Evolutionary conservation across 1,140 invertebrate species (phyloP), one percentile per base, ranked within the genome.

Genomic region (Drepana arcuata): DNA sequence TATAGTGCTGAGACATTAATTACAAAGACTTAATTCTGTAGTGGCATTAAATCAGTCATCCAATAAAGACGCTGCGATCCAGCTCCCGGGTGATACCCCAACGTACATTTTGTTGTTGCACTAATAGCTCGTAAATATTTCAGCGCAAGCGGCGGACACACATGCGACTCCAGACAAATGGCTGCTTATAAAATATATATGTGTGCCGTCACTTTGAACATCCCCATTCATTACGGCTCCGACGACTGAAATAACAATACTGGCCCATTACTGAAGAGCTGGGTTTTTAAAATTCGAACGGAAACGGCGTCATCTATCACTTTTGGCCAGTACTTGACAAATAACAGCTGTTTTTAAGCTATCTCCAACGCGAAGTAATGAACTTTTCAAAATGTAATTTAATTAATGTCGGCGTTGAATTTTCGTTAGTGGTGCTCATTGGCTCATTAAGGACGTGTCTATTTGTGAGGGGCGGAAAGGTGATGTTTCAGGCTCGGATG

Each of bases 111-210:
- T 70, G 66, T 67, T 69, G 62, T 67, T 69, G 57, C 51, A 56
- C 68, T 69, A 70, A 80, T 80, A 72, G 75, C 55, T 77, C 70
- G 69, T 80, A 80, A 80, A 80, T 77, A 80, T 71, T 69, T 80
- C 75, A 75, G 54, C 70, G 57, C 27, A 48, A 52, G 57, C 50
- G 56, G 53, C 42, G 50, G 58, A 65, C 57, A 64, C 57, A 64
- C 61, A 73, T 72, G 65, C 60, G 58, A 51, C 53, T 60, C 34
- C 38, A 63, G 71, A 80, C 75, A 80, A 77, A 80, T 77, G 65
- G 69, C 47, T 41, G 57, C 46, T 52, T 71, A 71, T 69, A 73
- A 77, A 70, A 74, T 70, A 69, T n/a, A n/a, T 71, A 65, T 53
- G 57, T 59, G 47, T 37, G 49, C 53, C 60, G 61, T 68, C 66